Conservation (phyloP, 2,888 invertebrate genomes). For the Mythimna pallens region DNA sequence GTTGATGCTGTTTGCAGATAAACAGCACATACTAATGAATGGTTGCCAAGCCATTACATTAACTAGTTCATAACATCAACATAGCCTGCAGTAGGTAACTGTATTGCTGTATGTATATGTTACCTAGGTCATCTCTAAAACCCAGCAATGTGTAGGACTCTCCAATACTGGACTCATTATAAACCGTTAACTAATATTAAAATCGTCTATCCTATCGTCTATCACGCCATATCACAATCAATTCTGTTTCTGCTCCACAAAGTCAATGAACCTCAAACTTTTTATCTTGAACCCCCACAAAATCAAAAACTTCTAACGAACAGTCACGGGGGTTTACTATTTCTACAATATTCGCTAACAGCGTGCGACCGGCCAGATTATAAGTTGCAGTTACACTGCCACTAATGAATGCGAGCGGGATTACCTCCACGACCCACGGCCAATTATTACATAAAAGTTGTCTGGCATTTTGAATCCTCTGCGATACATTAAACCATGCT, state of each 20-base stretch:
- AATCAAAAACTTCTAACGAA: slow-evolving; percentile 31
- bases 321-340: slow-evolving; percentile 26
- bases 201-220: too few relatives aligned
- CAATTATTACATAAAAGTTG: slow-evolving; percentile 80
- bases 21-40: slow-evolving; percentile 46
- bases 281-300: slow-evolving; percentile 1
- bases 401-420: slow-evolving; percentile 82
- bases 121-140: background rate
- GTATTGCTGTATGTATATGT: too few relatives aligned
- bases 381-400: slow-evolving; percentile 78
- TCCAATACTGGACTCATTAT: too few relatives aligned
- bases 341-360: slow-evolving; percentile 39
- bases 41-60: slow-evolving; percentile 40
- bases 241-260: background rate
- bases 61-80: slow-evolving; percentile 26
- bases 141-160: background rate
- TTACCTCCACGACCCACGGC: slow-evolving; percentile 72
- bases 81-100: background rate
- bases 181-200: too few relatives aligned
- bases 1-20: slow-evolving; percentile 42
- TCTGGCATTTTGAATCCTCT: slow-evolving; percentile 77
- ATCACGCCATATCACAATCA: too few relatives aligned
- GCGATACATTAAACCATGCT: slow-evolving; percentile 69
- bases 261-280: slow-evolving; percentile 20
- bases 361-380: slow-evolving; percentile 74